Base-by-base conservation (phyloP, 2,797 vertebrate genomes). In the Botia almorhae region DNA sequence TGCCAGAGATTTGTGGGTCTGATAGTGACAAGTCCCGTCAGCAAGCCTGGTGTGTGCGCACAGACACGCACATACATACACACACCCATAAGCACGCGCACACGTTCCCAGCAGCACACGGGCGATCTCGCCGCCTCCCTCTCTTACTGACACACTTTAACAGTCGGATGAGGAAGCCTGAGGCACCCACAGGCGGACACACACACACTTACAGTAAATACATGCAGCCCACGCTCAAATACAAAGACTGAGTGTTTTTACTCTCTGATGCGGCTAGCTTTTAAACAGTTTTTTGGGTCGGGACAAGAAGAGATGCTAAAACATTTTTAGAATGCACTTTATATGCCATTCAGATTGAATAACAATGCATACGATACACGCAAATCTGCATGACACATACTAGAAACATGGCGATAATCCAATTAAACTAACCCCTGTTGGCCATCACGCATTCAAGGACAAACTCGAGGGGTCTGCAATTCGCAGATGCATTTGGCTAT, bases 11-110 rank as follows among this genome's bases (percentile, higher is more conserved):
- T 94, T 95, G 95, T 93, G 90, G 90, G 92, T 89, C 92, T 92
- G 96, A 97, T 96, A 96, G 93, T 95, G 95, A 95, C 95, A 95
- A 95, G 93, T 94, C 93, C 95, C 94, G 91, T 95, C 95, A 93
- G 94, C 94, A 90, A 92, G 91, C 56, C 55, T 78, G 74, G 60
- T 11, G 17, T 64, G 69, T 48, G 39, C 70, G 10, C 43, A 46
- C 43, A 11, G 8, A 8, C 23, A 26, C 23, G 51, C 19, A 64
- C 69, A 79, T 75, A 85, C 50, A 61, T 29, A 70, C 73, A 73
- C 83, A 69, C 71, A 78, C 74, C 65, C 76, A 75, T 33, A 69
- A 51, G 71, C 73, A 67, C 69, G 71, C 74, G 81, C 81, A 81
- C 78, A 63, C 53, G 87, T 86, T 82, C 90, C 69, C 79, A 88